Conservation (phyloP, 2,113 vertebrate genomes). For the Odobenus rosmarus region DNA sequence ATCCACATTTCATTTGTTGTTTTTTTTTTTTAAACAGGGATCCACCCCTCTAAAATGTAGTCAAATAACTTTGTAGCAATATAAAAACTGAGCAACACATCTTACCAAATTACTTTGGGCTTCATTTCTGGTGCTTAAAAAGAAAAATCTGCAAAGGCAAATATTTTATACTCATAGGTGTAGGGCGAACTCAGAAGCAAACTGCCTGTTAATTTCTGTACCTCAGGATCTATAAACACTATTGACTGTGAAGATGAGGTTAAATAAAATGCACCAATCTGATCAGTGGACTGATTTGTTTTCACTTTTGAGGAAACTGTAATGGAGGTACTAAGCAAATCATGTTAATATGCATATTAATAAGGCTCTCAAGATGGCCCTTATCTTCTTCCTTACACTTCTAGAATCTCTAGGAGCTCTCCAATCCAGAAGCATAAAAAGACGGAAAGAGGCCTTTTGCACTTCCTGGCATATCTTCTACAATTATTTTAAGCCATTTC, state of each 20-base stretch:
- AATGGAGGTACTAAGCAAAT: constrained; percentile 64
- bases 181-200: constrained; percentile 59
- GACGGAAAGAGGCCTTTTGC: constrained; percentile 80
- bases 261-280: constrained; percentile 53
- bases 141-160: constrained; percentile 51
- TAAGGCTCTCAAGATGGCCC: constrained; percentile 75
- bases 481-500: constrained; percentile 76
- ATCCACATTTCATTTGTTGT: constrained; percentile 74
- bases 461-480: constrained; percentile 76
- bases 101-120: constrained; percentile 72
- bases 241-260: background rate
- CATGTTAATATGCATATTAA: constrained; percentile 76
- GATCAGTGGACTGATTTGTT: constrained; percentile 60
- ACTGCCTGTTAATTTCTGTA: constrained; percentile 57
- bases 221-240: constrained; percentile 55
- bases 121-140: constrained; percentile 66
- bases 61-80: constrained; percentile 75
- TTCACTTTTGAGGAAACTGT: constrained; percentile 73
- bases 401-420: constrained; percentile 73
- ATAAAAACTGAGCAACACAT: constrained; percentile 70
- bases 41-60: constrained; percentile 74
- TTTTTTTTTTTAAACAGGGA: constrained; percentile 55
- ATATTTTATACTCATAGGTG: constrained; percentile 60
- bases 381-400: constrained; percentile 67
- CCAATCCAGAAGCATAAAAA: constrained; percentile 79